Evolutionary conservation across 2,797 vertebrate species (phyloP).

Genomic region (Gila robusta): DNA sequence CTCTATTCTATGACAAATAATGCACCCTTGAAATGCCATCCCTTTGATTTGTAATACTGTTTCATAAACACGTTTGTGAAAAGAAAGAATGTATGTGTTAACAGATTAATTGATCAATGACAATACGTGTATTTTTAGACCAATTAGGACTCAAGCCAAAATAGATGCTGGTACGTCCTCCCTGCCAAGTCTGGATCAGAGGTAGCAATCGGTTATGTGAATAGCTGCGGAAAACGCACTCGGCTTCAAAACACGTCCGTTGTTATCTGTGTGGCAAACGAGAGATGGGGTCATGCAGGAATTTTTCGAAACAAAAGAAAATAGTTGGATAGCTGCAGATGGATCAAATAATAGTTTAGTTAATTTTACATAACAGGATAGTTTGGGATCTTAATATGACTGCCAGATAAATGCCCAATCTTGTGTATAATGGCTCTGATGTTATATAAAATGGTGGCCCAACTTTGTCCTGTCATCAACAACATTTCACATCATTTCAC

Average conservation of each 20-base stretch:
- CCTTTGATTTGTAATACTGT: slow-evolving; percentile 38
- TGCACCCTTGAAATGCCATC: slow-evolving; percentile 27
- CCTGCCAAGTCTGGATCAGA: slow-evolving; percentile 47
- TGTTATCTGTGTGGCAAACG: slow-evolving; percentile 42
- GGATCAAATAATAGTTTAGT: slow-evolving; percentile 46
- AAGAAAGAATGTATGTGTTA: slow-evolving; percentile 52
- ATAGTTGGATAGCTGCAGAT: slow-evolving; percentile 39
- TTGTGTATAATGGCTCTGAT: slow-evolving; percentile 52
- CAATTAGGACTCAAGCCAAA: slow-evolving; percentile 51
- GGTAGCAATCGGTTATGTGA: slow-evolving; percentile 43
- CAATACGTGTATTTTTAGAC: slow-evolving; percentile 58
- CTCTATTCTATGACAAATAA: slow-evolving; percentile 23
- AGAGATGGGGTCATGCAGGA: slow-evolving; percentile 35
- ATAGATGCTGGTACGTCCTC: slow-evolving; percentile 36
- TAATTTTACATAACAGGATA: slow-evolving; percentile 56
- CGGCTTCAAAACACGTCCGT: slow-evolving; percentile 33
- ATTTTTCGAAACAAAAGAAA: slow-evolving; percentile 50
- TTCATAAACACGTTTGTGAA: slow-evolving; percentile 57
- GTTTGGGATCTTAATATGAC: slow-evolving; percentile 57
- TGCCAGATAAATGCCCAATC: slow-evolving; percentile 50
- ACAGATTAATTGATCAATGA: slow-evolving; percentile 54
- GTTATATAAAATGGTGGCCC: slow-evolving; percentile 52
- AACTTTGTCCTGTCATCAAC: slow-evolving; percentile 45
- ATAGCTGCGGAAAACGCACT: slow-evolving; percentile 45
- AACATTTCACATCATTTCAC: slow-evolving; percentile 33